These are phyloP conservation scores for Halichoerus grypus DNA, from an alignment of 2,113 vertebrate species.

Conservation along the genomic window DNA sequence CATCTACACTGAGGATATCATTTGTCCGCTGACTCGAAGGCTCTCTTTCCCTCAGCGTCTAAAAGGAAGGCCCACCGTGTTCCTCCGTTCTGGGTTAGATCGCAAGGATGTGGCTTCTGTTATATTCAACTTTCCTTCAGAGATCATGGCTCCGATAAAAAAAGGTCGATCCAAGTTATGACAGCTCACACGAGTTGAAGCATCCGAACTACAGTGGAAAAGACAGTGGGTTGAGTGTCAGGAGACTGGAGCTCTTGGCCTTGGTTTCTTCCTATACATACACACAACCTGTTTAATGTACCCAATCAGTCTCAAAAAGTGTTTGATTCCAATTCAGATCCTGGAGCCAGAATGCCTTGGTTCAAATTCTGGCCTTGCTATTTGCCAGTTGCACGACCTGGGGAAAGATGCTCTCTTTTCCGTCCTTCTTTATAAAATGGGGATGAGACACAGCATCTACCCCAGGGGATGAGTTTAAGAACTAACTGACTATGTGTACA, in stretches of 20 bases:
- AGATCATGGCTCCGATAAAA: neutral
- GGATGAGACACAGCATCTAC: neutral
- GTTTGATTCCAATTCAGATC: slow-evolving; percentile 28
- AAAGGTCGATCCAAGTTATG: neutral
- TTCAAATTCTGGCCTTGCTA: slow-evolving; percentile 27
- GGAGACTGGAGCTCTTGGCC: neutral
- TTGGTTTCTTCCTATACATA: neutral
- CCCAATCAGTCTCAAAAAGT: neutral
- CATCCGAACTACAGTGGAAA: neutral
- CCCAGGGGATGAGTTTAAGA: neutral
- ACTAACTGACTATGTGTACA: neutral
- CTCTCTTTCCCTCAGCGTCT: neutral
- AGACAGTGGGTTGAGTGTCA: neutral
- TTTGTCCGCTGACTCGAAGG: neutral
- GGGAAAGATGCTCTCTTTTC: neutral
- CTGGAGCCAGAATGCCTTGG: neutral
- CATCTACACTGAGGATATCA: neutral
- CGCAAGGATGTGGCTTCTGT: neutral
- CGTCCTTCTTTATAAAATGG: neutral
- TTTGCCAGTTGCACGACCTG: neutral
- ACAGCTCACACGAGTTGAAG: neutral
- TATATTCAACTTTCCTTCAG: neutral
- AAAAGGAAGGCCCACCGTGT: neutral
- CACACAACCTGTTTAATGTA: neutral
- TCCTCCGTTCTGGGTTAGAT: neutral